Conservation (phyloP, 2,113 vertebrate genomes). For the Aspiorhynchus laticeps region DNA sequence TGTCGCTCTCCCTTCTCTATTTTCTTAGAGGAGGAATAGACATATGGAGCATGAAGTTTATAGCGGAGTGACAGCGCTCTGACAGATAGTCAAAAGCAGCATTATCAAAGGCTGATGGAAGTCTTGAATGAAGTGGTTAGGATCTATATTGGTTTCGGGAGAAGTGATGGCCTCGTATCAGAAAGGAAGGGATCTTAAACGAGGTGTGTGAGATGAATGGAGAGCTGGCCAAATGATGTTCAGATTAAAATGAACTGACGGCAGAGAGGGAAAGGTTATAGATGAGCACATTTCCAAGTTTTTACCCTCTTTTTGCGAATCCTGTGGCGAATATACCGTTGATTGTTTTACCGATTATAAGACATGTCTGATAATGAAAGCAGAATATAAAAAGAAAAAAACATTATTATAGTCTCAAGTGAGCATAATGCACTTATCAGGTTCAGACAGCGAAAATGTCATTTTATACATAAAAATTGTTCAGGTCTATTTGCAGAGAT, state of each 20-base stretch:
- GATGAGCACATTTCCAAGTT: constrained; percentile 48
- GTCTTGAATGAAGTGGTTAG: constrained; percentile 70
- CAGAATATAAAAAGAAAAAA: background rate
- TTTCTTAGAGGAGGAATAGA: constrained; percentile 73
- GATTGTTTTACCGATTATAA: background rate
- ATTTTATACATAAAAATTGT: constrained; percentile 23
- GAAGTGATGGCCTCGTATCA: constrained; percentile 70
- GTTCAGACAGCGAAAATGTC: background rate
- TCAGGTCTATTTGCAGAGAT: constrained; percentile 23
- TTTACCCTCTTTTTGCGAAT: background rate
- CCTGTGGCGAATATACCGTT: background rate
- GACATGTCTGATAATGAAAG: background rate
- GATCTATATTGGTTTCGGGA: constrained; percentile 72
- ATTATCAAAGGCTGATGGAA: constrained; percentile 71
- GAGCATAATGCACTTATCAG: constrained; percentile 16
- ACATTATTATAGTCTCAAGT: constrained; percentile 1
- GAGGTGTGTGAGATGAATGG: constrained; percentile 57
- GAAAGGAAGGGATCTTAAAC: constrained; percentile 66
- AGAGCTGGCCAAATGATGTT: constrained; percentile 63
- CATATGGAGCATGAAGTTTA: constrained; percentile 71
- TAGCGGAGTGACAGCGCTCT: constrained; percentile 65
- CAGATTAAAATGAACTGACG: constrained; percentile 64
- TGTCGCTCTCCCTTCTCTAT: constrained; percentile 59
- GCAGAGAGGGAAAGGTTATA: constrained; percentile 64
- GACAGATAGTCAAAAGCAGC: constrained; percentile 73